Evolutionary conservation across 2,888 invertebrate species (phyloP).

Genomic region (Blastobasis adustella): DNA sequence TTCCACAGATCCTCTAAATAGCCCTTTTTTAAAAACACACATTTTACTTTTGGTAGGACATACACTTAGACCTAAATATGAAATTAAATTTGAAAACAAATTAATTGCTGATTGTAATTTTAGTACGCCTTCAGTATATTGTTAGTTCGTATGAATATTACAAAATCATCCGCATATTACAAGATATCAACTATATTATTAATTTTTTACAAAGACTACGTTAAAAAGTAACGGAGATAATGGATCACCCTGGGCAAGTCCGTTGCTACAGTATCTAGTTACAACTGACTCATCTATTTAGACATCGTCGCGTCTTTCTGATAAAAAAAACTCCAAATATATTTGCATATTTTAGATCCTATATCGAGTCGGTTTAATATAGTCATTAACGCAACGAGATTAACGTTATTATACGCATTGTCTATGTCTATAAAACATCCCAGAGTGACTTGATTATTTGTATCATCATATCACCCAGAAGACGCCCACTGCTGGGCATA

Average conservation of each 20-base stretch:
- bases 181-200: slow-evolving; percentile 1
- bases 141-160: slow-evolving; percentile 8
- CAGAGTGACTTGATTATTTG: background rate
- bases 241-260: slow-evolving; percentile 20
- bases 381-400: background rate
- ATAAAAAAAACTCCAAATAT: slow-evolving; percentile 2
- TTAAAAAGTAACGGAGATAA: slow-evolving; percentile 21
- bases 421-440: slow-evolving; percentile 3
- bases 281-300: background rate
- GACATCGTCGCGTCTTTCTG: background rate
- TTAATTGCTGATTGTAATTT: slow-evolving; percentile 1
- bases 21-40: slow-evolving; percentile 16
- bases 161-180: slow-evolving; percentile 9
- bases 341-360: slow-evolving; percentile 3
- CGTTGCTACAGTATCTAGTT: background rate
- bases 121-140: background rate
- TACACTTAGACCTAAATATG: slow-evolving; percentile 10
- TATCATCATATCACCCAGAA: too few species aligned
- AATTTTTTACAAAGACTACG: slow-evolving; percentile 7
- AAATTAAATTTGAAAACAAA: background rate
- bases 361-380: background rate
- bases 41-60: slow-evolving; percentile 16
- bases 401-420: slow-evolving; percentile 4
- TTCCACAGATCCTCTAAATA: background rate
- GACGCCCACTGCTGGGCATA: too few species aligned